Evolutionary conservation across 2,797 vertebrate species (phyloP).

Genomic region (Cygnus olor): DNA sequence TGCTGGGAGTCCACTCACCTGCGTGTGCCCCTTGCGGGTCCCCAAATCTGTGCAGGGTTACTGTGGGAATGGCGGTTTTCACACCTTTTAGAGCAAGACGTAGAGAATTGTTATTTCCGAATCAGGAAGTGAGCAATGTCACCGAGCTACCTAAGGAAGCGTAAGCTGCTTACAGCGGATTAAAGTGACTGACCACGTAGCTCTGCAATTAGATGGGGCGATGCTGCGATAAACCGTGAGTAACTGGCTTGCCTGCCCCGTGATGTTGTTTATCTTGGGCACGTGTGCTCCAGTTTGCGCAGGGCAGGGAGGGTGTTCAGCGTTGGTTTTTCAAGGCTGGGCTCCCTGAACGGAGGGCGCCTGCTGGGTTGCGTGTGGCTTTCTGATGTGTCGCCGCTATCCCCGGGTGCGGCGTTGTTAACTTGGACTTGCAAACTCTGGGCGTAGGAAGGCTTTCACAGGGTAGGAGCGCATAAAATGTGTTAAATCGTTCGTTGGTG

Average conservation of each 20-base stretch:
- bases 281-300: not conserved
- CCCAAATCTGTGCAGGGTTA: not conserved
- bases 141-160: not conserved
- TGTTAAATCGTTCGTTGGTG: no score
- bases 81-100: not conserved
- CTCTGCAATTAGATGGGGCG: conserved; percentile 51
- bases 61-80: not conserved
- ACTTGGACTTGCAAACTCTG: not conserved
- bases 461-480: not conserved
- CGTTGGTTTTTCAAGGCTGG: not conserved
- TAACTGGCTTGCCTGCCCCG: conserved; percentile 58
- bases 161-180: conserved; percentile 37
- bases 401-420: no score
- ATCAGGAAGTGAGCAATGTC: conserved; percentile 12
- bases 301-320: not conserved
- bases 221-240: conserved; percentile 33
- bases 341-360: not conserved
- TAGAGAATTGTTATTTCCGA: not conserved
- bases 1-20: not conserved
- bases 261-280: conserved; percentile 6
- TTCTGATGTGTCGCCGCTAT: not conserved
- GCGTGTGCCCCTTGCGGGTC: not conserved
- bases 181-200: conserved; percentile 42
- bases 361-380: fast-evolving
- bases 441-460: not conserved